A percentile compares a stretch with the other conserved stretches of the same genome.
Evolutionary conservation across 2,113 vertebrate genomes (phyloP).

Genomic region (Cheilinus undulatus): DNA sequence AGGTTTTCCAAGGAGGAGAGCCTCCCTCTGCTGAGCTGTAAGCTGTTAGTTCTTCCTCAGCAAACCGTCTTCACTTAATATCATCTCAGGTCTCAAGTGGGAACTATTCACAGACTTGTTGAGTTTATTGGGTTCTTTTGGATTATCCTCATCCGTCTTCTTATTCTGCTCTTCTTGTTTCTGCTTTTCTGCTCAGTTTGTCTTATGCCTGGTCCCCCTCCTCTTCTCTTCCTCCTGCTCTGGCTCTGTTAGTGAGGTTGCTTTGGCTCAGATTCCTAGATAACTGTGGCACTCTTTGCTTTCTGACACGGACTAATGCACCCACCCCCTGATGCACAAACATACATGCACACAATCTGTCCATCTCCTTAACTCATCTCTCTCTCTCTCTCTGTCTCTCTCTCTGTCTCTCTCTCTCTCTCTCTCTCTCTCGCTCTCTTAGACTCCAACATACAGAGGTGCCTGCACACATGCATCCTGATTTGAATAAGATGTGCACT

Average conservation of each 20-base stretch:
- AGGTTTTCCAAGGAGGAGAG: neutral
- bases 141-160: constrained; percentile 9
- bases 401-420: constrained; percentile 49
- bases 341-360: constrained; percentile 40
- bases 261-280: constrained; percentile 85
- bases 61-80: constrained; percentile 29
- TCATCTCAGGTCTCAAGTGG: neutral
- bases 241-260: constrained; percentile 70
- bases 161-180: constrained; percentile 33
- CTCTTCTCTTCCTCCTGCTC: constrained; percentile 42
- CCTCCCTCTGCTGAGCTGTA: constrained; percentile 1
- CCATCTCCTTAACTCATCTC: constrained; percentile 69
- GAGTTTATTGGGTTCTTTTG: constrained; percentile 31
- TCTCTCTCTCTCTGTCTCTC: constrained; percentile 46
- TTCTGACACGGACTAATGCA: constrained; percentile 80
- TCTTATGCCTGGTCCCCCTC: constrained; percentile 47
- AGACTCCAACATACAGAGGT: too few species aligned
- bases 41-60: constrained; percentile 4
- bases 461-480: neutral
- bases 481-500: neutral
- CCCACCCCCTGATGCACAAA: constrained; percentile 72
- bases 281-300: constrained; percentile 83
- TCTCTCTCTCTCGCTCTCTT: constrained; percentile 46
- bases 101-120: constrained; percentile 9
- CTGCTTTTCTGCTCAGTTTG: constrained; percentile 41